Evolutionary conservation across 1,140 invertebrate species (phyloP).

Genomic region (Acromyrmex echinatior): DNA sequence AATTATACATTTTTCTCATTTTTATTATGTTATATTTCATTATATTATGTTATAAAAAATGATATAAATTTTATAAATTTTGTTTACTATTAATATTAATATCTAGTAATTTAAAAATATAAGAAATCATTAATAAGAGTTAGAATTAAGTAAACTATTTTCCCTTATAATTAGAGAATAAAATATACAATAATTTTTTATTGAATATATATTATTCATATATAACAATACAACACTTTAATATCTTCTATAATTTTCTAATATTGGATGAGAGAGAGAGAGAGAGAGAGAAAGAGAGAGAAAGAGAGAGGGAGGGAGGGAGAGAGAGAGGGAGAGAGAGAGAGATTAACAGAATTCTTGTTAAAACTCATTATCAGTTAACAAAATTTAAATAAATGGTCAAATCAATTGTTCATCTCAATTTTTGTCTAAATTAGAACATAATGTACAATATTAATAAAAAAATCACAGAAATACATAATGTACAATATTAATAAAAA

Average conservation of each 20-base stretch:
- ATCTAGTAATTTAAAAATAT: background rate
- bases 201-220: background rate
- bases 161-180: background rate
- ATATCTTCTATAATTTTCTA: background rate
- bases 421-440: conserved; percentile 19
- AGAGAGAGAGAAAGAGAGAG: no score
- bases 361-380: conserved; percentile 8
- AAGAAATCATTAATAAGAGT: background rate
- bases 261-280: background rate
- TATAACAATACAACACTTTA: background rate
- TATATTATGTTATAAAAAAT: no score
- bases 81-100: background rate
- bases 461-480: conserved; percentile 27
- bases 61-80: background rate
- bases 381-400: conserved; percentile 4
- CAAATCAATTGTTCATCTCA: conserved; percentile 50
- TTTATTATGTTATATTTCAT: no score
- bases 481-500: background rate
- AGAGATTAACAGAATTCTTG: background rate
- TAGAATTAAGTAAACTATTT: background rate
- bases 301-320: no score
- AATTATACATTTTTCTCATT: no score
- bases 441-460: background rate
- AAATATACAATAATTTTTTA: background rate
- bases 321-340: no score